Conservation (phyloP, 2,113 vertebrate genomes). For the Serilophus lunatus region DNA sequence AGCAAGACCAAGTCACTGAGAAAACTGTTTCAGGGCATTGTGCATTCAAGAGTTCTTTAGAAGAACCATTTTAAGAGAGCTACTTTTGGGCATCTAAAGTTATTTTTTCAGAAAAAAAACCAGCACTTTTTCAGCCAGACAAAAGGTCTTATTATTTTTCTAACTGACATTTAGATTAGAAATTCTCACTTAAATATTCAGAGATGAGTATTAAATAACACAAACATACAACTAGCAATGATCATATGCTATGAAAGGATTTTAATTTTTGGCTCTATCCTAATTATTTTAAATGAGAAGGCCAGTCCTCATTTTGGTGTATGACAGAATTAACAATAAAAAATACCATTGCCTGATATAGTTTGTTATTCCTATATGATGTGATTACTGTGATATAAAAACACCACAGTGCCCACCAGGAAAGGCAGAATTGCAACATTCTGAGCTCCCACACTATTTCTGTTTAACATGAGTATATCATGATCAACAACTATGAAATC, state of each 20-base stretch:
- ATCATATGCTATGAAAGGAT: background rate
- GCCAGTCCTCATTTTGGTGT: background rate
- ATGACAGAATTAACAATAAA: background rate
- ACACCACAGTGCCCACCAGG: background rate
- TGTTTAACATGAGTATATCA: background rate
- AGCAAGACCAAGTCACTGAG: background rate
- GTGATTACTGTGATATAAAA: background rate
- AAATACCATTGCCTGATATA: background rate
- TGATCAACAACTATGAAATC: background rate
- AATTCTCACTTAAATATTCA: background rate
- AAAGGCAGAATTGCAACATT: background rate
- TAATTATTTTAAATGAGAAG: background rate
- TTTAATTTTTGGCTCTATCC: background rate
- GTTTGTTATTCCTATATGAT: background rate
- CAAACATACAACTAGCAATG: background rate
- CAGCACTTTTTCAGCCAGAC: background rate
- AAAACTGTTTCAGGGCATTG: background rate
- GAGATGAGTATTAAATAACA: background rate
- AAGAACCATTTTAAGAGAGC: background rate
- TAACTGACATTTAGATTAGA: background rate
- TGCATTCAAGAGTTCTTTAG: background rate
- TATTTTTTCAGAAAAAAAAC: background rate
- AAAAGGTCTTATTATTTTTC: background rate
- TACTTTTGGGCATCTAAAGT: background rate
- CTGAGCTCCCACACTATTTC: background rate